A percentile compares a stretch with the other conserved stretches of the same genome.
Conservation (phyloP, 2,797 vertebrate species). For the Synaphobranchus kaupii region DNA sequence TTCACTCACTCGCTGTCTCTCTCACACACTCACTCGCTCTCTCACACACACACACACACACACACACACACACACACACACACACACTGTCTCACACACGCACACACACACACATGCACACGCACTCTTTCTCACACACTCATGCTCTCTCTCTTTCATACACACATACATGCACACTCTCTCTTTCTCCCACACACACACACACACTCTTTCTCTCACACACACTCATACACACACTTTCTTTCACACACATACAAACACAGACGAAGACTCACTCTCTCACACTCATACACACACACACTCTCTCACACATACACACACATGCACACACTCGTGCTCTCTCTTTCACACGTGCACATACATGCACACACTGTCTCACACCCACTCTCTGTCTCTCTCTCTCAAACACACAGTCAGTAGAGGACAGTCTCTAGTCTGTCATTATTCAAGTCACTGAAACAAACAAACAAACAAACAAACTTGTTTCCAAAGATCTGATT, state of each 20-base stretch:
- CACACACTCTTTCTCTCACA: too few species aligned
- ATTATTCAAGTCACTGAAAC: conserved; percentile 55
- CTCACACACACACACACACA: neutral
- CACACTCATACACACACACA: neutral
- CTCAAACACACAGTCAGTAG: conserved; percentile 39
- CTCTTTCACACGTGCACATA: neutral
- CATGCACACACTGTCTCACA: neutral
- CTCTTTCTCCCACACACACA: too few species aligned
- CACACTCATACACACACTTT: conserved; percentile 17
- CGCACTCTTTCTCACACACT: too few species aligned
- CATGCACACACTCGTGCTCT: neutral
- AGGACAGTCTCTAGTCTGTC: conserved; percentile 27
- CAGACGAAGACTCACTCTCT: neutral
- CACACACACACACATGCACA: neutral
- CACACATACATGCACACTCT: neutral
- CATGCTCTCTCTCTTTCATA: neutral
- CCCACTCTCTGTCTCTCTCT: conserved; percentile 46
- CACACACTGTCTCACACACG: conserved; percentile 46
- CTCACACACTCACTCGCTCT: neutral
- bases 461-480: conserved; percentile 35
- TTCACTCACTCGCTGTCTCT: too few species aligned
- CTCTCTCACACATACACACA: neutral
- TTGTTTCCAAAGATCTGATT: neutral
- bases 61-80: conserved; percentile 38
- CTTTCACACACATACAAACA: too few species aligned